phyloP scores from a whole-genome alignment of 1,140 invertebrate genomes.

The Drosophila kurseongensis region DNA sequence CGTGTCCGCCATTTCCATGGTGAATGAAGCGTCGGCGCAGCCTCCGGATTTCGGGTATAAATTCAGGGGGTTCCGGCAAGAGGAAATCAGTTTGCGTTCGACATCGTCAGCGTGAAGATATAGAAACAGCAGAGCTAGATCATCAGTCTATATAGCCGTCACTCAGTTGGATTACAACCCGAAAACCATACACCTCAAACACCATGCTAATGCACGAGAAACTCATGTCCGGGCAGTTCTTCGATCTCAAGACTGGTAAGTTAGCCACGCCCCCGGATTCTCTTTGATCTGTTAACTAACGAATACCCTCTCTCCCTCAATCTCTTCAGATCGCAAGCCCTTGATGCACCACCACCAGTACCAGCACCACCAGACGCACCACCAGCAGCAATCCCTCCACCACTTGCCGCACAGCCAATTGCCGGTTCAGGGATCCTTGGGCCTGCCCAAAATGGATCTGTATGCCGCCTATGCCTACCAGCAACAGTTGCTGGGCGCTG shows the following conservation, averaged over 20 bases:
- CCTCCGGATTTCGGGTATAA: conserved; percentile 56
- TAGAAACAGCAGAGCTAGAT: conserved; percentile 3
- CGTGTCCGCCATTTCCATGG: conserved; percentile 53
- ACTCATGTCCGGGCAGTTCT: conserved; percentile 77
- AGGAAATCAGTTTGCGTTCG: conserved; percentile 74
- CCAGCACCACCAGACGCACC: conserved; percentile 54
- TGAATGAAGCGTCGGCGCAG: conserved; percentile 46
- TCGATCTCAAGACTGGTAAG: conserved; percentile 83
- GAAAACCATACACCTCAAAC: background rate
- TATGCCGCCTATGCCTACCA: conserved; percentile 81
- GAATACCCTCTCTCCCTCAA: background rate
- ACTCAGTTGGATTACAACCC: conserved; percentile 54
- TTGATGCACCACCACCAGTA: conserved; percentile 70
- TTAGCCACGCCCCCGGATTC: conserved; percentile 26
- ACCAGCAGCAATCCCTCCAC: conserved; percentile 34
- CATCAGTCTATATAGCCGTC: conserved; percentile 9
- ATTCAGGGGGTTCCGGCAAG: conserved; percentile 37
- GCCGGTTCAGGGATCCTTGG: conserved; percentile 33
- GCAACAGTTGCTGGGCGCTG: conserved; percentile 70
- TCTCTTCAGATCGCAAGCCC: conserved; percentile 65
- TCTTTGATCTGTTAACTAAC: conserved; percentile 1
- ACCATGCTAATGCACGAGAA: conserved; percentile 82
- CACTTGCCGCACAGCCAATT: conserved; percentile 39
- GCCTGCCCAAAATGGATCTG: conserved; percentile 72
- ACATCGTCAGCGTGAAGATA: conserved; percentile 62